phyloP scores from a whole-genome alignment of 2,113 vertebrate species.

The Bolborhynchus lineola region DNA sequence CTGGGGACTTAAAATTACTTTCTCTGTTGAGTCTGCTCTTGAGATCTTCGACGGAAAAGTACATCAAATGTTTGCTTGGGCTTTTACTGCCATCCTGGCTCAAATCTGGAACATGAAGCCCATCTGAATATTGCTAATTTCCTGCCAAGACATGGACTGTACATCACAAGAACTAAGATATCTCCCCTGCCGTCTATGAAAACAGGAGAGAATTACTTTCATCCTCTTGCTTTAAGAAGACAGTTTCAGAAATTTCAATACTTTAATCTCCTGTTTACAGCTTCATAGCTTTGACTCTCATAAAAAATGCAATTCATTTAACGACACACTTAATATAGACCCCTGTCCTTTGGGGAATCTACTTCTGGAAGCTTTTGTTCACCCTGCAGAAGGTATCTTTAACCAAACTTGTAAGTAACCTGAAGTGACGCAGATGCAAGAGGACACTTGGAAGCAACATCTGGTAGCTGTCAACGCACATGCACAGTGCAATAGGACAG shows the following conservation, averaged over 20 bases:
- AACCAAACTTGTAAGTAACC: neutral
- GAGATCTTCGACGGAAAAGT: constrained; percentile 16
- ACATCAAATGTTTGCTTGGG: neutral
- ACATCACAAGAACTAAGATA: neutral
- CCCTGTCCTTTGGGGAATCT: neutral
- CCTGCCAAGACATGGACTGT: neutral
- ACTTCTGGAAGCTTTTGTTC: neutral
- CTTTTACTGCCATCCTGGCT: constrained; percentile 11
- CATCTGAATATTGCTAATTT: constrained; percentile 26
- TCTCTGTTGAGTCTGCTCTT: constrained; percentile 15
- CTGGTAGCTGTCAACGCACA: neutral
- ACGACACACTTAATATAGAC: neutral
- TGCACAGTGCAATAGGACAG: neutral
- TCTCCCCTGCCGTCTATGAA: neutral
- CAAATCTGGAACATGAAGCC: neutral
- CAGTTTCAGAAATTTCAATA: neutral
- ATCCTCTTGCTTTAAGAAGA: neutral
- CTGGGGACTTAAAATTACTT: neutral
- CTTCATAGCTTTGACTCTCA: neutral
- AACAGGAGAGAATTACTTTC: neutral
- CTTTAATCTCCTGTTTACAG: neutral
- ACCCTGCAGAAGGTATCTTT: neutral
- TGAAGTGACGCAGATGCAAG: neutral
- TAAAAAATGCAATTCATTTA: neutral
- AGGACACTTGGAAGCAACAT: neutral